Evolutionary conservation across 2,113 vertebrate species (phyloP), one percentile per base, ranked within the genome.

Genomic region (Callocephalon fimbriatum): DNA sequence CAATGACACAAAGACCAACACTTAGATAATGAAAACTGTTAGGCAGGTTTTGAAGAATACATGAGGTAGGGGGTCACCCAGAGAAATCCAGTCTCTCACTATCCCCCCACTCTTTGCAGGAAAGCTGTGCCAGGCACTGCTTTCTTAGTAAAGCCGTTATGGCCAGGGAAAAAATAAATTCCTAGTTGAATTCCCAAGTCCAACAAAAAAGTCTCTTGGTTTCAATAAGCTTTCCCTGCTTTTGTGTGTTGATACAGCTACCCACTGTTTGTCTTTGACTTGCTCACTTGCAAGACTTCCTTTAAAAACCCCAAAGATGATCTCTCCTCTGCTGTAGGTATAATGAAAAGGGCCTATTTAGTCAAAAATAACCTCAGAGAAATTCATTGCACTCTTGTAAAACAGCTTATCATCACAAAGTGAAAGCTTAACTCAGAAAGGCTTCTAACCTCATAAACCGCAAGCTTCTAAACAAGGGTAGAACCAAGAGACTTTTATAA

Each of bases 361-460:
- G 7, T 44, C 71, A 12, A 93, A 96, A 95, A 88, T 70, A 92
- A 80, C 18, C 63, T 77, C 86, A 71, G 65, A 86, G 22, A 93
- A 94, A 96, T 89, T 75, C 66, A 88, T 14, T 90, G 76, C 15
- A 40, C 40, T 45, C 42, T 53, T 45, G 38, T 80, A 94, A 94
- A 94, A 90, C 38, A 73, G 32, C 13, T 88, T 93, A 94, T 63
- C 51, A 21, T 45, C 63, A 40, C 32, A 40, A 79, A 95, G 78
- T 51, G 51, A 88, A 90, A 93, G 42, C 72, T 74, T 88, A 70
- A 80, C 42, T 47, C 51, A 63, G 62, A 74, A 88, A 77, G 51
- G 70, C 75, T 84, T 73, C 88, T 86, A 93, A 77, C 75, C 68
- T 78, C 75, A 68, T 92, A 90, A 95, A 91, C 82, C 92, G 91